Conservation (phyloP, 2,888 invertebrate species). For the Ptychoptera albimana region DNA sequence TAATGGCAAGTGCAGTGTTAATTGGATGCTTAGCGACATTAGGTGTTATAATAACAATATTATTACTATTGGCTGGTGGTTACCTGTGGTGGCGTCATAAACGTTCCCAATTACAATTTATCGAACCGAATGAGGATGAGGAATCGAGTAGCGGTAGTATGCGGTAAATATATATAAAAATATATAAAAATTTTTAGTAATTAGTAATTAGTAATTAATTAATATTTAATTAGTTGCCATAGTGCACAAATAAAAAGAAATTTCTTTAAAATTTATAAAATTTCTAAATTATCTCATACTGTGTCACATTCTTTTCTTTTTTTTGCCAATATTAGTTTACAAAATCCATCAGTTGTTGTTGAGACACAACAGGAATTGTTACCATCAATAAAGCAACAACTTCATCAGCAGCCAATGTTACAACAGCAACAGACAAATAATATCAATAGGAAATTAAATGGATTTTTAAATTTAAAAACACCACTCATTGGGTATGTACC, state of each 20-base stretch:
- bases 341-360: no score
- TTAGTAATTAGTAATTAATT: no score
- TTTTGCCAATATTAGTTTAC: no score
- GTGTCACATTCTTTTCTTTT: no score
- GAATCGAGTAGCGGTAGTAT: slow-evolving; percentile 29
- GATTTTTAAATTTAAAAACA: slow-evolving; percentile 28
- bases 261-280: no score
- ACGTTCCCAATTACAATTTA: slow-evolving; percentile 29
- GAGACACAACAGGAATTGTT: neutral
- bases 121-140: slow-evolving; percentile 29
- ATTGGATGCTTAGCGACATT: slow-evolving; percentile 27
- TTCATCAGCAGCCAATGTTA: slow-evolving; percentile 13
- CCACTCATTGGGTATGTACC: slow-evolving; percentile 27
- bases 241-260: no score
- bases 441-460: slow-evolving; percentile 28
- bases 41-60: slow-evolving; percentile 26
- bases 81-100: slow-evolving; percentile 32
- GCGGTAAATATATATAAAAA: slow-evolving; percentile 18
- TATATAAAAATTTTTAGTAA: no score
- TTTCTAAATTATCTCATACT: no score
- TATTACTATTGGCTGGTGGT: slow-evolving; percentile 27
- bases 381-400: slow-evolving; percentile 8
- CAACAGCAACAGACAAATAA: slow-evolving; percentile 25
- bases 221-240: no score
- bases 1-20: slow-evolving; percentile 26